Evolutionary conservation across 2,797 vertebrate species (phyloP).

Genomic region (Chaenodraco wilsoni): DNA sequence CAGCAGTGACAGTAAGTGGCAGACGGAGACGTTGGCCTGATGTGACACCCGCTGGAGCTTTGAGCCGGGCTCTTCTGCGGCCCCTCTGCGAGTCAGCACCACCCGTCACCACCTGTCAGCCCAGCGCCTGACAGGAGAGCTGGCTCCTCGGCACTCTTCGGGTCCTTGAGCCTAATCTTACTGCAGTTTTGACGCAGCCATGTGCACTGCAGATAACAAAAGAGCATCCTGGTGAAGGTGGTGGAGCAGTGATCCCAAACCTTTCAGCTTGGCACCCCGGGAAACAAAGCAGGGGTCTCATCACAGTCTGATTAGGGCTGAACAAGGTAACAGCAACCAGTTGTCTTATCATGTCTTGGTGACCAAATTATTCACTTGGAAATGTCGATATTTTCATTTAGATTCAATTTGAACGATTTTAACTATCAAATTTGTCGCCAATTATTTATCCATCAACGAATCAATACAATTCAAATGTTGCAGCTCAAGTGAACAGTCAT

Average conservation of each 20-base stretch:
- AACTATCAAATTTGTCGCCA: no score
- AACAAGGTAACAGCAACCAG: no score
- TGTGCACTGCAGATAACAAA: slow-evolving; percentile 7
- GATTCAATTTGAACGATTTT: no score
- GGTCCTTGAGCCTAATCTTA: slow-evolving; percentile 15
- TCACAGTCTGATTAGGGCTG: neutral
- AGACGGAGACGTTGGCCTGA: slow-evolving; percentile 54
- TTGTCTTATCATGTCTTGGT: no score
- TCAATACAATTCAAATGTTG: no score
- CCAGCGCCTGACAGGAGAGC: slow-evolving; percentile 36
- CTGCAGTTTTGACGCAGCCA: slow-evolving; percentile 5
- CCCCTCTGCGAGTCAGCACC: slow-evolving; percentile 61
- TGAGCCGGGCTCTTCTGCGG: slow-evolving; percentile 50
- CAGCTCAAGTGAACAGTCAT: neutral
- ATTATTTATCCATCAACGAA: no score
- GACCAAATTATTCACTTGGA: no score
- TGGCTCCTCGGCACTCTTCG: slow-evolving; percentile 3
- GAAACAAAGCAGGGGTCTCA: neutral
- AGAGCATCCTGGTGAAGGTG: neutral
- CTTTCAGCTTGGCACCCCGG: neutral
- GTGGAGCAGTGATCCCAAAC: neutral
- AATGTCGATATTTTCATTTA: no score
- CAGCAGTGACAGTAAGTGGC: slow-evolving; percentile 64
- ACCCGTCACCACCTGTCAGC: slow-evolving; percentile 63
- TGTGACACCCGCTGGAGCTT: slow-evolving; percentile 58